phyloP scores from a whole-genome alignment of 2,888 invertebrate genomes.

The Hydraecia micacea region DNA sequence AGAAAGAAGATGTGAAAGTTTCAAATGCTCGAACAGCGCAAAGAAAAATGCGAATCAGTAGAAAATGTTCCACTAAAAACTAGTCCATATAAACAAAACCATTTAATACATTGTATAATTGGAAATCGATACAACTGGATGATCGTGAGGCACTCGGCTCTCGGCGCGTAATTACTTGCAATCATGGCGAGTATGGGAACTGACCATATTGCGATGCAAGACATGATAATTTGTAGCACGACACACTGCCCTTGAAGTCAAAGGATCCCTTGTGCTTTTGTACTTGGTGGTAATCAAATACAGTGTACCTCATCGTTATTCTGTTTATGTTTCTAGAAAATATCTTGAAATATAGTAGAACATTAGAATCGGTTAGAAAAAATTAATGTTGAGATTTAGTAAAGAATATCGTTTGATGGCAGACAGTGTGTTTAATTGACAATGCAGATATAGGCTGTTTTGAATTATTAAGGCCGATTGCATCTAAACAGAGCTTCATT shows the following conservation, averaged over 20 bases:
- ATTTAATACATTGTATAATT: constrained; percentile 50
- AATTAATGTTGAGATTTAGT: too few relatives aligned
- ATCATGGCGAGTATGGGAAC: constrained; percentile 64
- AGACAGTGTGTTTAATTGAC: neutral
- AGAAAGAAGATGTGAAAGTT: constrained; percentile 48
- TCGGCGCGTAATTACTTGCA: constrained; percentile 50
- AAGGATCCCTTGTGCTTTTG: constrained; percentile 59
- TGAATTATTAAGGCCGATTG: neutral
- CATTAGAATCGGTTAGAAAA: neutral
- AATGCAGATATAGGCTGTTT: neutral
- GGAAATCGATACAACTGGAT: constrained; percentile 63
- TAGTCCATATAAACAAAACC: constrained; percentile 47
- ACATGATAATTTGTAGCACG: constrained; percentile 61
- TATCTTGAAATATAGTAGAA: neutral
- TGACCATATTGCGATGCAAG: constrained; percentile 47
- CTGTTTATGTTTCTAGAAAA: constrained; percentile 11
- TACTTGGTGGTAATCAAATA: constrained; percentile 59
- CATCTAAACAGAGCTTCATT: neutral
- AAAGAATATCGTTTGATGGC: neutral
- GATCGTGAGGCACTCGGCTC: constrained; percentile 41
- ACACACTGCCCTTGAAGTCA: constrained; percentile 69
- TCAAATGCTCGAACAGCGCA: constrained; percentile 4
- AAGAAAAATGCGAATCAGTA: constrained; percentile 39
- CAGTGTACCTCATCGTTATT: constrained; percentile 31
- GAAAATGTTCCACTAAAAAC: constrained; percentile 35